phyloP scores from a whole-genome alignment of 2,888 invertebrate species.

The Chloromyia formosa region DNA sequence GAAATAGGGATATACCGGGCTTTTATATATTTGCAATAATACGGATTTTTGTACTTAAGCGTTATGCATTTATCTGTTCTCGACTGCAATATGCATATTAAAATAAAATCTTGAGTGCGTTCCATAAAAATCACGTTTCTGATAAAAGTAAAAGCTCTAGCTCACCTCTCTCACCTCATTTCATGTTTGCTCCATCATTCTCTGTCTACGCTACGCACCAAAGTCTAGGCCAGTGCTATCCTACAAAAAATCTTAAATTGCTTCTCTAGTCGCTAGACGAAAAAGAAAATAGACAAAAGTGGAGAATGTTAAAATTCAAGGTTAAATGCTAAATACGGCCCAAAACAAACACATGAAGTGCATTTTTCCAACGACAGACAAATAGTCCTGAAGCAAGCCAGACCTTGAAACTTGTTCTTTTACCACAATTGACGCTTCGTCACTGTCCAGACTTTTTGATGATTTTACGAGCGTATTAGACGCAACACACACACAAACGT shows the following conservation, averaged over 20 bases:
- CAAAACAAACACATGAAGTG: slow-evolving; percentile 40
- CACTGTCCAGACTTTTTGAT: slow-evolving; percentile 10
- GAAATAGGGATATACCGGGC: too few species aligned
- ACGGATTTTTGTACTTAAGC: too few species aligned
- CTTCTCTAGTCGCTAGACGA: too few species aligned
- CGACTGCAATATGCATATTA: not conserved
- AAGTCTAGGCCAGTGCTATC: slow-evolving; percentile 14
- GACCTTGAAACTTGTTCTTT: slow-evolving; percentile 33
- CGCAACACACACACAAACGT: not conserved
- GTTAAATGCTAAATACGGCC: slow-evolving; percentile 28
- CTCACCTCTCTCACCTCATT: not conserved
- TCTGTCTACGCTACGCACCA: not conserved
- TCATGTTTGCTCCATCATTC: not conserved
- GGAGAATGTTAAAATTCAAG: slow-evolving; percentile 16
- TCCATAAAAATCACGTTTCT: slow-evolving; percentile 28
- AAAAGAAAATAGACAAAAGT: too few species aligned
- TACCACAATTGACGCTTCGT: not conserved
- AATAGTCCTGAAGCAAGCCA: slow-evolving; percentile 8
- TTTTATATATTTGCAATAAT: too few species aligned
- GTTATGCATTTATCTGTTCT: too few species aligned
- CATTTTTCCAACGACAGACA: slow-evolving; percentile 12
- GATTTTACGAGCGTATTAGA: slow-evolving; percentile 26
- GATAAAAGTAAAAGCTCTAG: slow-evolving; percentile 22
- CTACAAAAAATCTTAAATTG: slow-evolving; percentile 13
- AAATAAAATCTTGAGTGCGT: not conserved